Evolutionary conservation across 1,140 invertebrate genomes (phyloP).

Genomic region (Eumeta japonica): DNA sequence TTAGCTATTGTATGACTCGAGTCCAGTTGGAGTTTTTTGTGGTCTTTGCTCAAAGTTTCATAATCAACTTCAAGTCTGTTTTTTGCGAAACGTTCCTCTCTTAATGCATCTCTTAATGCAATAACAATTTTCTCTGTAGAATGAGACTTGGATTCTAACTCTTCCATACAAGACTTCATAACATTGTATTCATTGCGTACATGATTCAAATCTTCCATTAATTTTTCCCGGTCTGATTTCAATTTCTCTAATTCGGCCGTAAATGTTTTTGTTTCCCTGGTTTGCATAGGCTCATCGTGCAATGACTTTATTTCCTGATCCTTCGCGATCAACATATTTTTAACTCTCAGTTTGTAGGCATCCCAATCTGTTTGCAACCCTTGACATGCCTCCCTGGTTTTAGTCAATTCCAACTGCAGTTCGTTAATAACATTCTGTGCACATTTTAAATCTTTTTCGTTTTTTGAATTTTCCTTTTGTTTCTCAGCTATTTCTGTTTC

Average conservation of each 20-base stretch:
- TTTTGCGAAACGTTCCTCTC: constrained; percentile 28
- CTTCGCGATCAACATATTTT: constrained; percentile 36
- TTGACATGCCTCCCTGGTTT: constrained; percentile 25
- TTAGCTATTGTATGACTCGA: constrained; percentile 30
- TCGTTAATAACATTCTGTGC: constrained; percentile 30
- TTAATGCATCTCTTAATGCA: constrained; percentile 30
- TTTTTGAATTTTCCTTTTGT: constrained; percentile 23
- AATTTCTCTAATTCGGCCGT: neutral
- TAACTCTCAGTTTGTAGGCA: constrained; percentile 40
- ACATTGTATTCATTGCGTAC: constrained; percentile 23
- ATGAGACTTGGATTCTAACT: constrained; percentile 19
- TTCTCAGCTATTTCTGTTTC: constrained; percentile 22
- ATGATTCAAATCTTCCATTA: constrained; percentile 18
- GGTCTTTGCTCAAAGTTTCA: constrained; percentile 22
- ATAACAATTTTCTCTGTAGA: constrained; percentile 25
- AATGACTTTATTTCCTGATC: constrained; percentile 38
- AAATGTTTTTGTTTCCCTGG: neutral
- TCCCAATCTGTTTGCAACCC: constrained; percentile 44
- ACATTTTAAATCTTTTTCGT: constrained; percentile 39
- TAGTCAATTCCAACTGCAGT: constrained; percentile 27
- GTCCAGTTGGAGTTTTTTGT: constrained; percentile 21
- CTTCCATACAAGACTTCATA: constrained; percentile 18
- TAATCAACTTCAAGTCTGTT: constrained; percentile 24
- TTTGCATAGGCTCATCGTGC: constrained; percentile 19
- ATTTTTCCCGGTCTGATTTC: constrained; percentile 24